Conservation (phyloP, 2,113 vertebrate species). For the Boulengeromyrus knoepffleri region DNA sequence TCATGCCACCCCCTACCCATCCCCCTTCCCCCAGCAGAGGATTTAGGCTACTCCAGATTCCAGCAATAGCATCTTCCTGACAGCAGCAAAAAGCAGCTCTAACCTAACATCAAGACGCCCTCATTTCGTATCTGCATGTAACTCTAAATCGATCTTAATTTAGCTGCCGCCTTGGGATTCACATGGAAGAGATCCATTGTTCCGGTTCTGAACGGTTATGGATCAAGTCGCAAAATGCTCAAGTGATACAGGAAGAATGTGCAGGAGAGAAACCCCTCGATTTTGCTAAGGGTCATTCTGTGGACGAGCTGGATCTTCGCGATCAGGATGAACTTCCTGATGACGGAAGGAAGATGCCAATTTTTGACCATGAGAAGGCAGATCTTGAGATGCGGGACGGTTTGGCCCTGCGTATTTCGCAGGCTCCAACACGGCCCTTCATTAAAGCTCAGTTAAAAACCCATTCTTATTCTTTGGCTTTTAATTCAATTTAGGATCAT, state of each 20-base stretch:
- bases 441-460: too few species aligned
- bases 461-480: too few species aligned
- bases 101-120: background rate
- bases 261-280: background rate
- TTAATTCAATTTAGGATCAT: too few species aligned
- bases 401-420: too few species aligned
- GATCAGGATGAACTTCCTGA: background rate
- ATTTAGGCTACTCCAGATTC: slow-evolving; percentile 14
- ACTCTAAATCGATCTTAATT: background rate
- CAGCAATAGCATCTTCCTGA: slow-evolving; percentile 21
- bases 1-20: slow-evolving; percentile 18
- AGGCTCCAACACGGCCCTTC: too few species aligned
- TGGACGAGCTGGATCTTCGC: background rate
- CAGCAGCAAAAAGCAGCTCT: background rate
- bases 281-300: background rate
- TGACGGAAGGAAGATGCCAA: background rate
- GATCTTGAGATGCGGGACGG: background rate
- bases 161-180: background rate
- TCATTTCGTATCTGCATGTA: background rate
- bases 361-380: background rate
- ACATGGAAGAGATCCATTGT: background rate
- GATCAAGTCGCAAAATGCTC: background rate
- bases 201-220: background rate
- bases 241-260: background rate
- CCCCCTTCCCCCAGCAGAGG: slow-evolving; percentile 12